phyloP scores from a whole-genome alignment of 1,140 invertebrate species.

The Cephus cinctus region DNA sequence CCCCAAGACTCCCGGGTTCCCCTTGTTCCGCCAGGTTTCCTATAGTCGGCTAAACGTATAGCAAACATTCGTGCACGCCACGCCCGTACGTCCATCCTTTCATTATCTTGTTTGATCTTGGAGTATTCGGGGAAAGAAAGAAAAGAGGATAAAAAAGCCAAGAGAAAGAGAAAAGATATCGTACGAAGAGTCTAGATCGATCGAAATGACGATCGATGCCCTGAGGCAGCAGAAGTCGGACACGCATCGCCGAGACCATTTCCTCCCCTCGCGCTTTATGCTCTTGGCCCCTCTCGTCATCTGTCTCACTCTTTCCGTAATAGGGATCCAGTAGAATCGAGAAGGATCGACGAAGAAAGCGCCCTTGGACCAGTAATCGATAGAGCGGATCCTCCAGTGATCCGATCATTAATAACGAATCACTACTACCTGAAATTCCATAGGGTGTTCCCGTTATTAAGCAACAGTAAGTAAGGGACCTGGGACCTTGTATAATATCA shows the following conservation, averaged over 20 bases:
- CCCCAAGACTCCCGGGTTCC: no score
- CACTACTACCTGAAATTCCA: slow-evolving; percentile 41
- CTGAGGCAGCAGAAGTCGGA: no score
- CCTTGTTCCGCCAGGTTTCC: no score
- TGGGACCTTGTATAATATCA: neutral
- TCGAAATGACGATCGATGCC: slow-evolving; percentile 9
- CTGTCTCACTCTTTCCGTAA: no score
- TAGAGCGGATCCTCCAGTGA: slow-evolving; percentile 29
- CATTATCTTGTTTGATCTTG: slow-evolving; percentile 14
- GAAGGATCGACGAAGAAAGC: no score
- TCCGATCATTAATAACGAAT: slow-evolving; percentile 45
- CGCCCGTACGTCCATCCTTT: slow-evolving; percentile 8
- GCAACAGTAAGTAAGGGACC: slow-evolving; percentile 1
- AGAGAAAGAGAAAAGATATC: slow-evolving; percentile 5
- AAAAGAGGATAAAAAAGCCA: neutral
- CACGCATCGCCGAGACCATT: no score
- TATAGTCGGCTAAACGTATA: no score
- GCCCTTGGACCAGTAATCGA: no score
- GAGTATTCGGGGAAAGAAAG: slow-evolving; percentile 9
- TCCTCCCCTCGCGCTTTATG: no score
- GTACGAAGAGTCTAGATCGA: slow-evolving; percentile 7
- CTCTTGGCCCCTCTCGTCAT: no score
- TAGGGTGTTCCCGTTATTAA: slow-evolving; percentile 45
- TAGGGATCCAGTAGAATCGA: no score
- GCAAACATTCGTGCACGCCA: neutral